Percentiles rank a stretch among this genome's conserved stretches.
Evolutionary conservation across 2,113 vertebrate species (phyloP).

Genomic region (Amphiprion ocellaris): DNA sequence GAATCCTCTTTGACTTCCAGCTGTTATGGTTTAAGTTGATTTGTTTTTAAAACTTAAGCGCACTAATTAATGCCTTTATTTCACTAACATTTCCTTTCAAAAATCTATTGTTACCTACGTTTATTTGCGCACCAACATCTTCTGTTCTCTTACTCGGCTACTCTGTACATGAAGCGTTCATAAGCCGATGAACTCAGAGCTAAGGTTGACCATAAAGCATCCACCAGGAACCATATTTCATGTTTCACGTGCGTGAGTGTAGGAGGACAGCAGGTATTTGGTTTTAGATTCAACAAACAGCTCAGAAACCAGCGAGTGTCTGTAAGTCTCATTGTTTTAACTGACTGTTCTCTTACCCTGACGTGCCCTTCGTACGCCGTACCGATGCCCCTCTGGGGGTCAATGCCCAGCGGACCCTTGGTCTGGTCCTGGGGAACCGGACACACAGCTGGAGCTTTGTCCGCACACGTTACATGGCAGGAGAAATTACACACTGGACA

Average conservation of each 20-base stretch:
- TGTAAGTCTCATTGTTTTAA: not conserved
- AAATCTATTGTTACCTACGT: too few species aligned
- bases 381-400: conserved; percentile 95
- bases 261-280: not conserved
- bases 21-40: too few species aligned
- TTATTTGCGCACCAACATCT: too few species aligned
- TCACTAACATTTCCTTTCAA: too few species aligned
- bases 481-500: conserved; percentile 96
- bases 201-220: too few species aligned
- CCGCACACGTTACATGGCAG: conserved; percentile 98
- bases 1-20: too few species aligned
- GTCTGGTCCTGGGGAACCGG: conserved; percentile 97
- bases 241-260: not conserved
- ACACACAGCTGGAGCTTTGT: conserved; percentile 96
- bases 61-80: too few species aligned
- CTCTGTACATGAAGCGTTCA: too few species aligned
- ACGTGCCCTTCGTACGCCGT: conserved; percentile 97
- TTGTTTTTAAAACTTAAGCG: too few species aligned
- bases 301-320: not conserved
- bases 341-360: conserved; percentile 85
- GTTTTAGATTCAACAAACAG: conserved; percentile 5
- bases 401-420: conserved; percentile 95
- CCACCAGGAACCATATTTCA: not conserved
- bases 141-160: too few species aligned
- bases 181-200: too few species aligned